A percentile compares a stretch with the other conserved stretches of the same genome.
Conservation (phyloP, 2,797 vertebrate genomes). For the Oceanodroma leucorhoa region DNA sequence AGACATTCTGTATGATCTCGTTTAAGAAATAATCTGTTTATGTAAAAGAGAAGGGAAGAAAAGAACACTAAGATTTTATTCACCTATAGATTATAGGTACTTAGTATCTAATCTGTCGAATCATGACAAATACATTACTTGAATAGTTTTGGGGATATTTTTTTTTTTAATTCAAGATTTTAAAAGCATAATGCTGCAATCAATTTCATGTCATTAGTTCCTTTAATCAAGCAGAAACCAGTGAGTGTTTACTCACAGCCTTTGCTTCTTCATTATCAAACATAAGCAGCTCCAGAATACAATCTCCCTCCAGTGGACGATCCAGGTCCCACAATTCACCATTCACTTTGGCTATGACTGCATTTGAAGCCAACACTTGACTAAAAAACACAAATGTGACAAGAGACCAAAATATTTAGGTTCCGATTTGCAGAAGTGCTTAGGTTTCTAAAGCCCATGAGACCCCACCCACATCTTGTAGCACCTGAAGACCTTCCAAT, state of each 20-base stretch:
- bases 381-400: slow-evolving; percentile 58
- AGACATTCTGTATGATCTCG: accelerated
- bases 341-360: slow-evolving; percentile 87
- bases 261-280: slow-evolving; percentile 91
- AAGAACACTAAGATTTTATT: background rate
- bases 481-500: background rate
- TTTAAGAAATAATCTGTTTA: background rate
- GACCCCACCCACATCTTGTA: background rate
- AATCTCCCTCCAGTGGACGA: slow-evolving; percentile 85
- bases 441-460: background rate
- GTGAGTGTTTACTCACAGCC: slow-evolving; percentile 78
- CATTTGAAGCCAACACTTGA: slow-evolving; percentile 83
- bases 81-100: background rate
- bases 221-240: background rate
- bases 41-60: background rate
- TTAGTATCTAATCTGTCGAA: background rate
- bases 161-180: background rate
- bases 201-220: background rate
- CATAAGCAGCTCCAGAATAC: slow-evolving; percentile 84
- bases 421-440: background rate
- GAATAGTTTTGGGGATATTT: background rate
- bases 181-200: background rate
- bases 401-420: background rate
- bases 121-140: background rate
- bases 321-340: slow-evolving; percentile 92